Conservation (phyloP, 2,888 invertebrate species). For the Andrena marginata region DNA sequence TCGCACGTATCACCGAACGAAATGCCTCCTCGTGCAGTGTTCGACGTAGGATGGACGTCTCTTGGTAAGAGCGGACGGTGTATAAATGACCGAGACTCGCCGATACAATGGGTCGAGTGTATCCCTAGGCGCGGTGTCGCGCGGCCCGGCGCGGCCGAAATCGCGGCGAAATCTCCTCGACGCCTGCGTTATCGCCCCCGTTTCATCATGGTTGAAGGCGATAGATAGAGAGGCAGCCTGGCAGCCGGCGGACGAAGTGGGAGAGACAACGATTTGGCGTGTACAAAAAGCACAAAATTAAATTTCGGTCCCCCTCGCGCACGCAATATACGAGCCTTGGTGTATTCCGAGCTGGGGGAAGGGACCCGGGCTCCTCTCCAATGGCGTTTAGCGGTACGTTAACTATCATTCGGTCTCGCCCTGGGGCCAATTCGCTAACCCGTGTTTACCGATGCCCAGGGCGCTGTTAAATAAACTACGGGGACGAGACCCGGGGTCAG, state of each 20-base stretch:
- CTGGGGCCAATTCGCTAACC: constrained; percentile 85
- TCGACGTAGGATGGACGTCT: too few species aligned
- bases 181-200: constrained; percentile 67
- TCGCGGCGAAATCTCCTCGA: constrained; percentile 68
- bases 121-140: constrained; percentile 23
- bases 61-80: too few species aligned
- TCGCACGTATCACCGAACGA: too few species aligned
- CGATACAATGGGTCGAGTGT: constrained; percentile 12
- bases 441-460: constrained; percentile 85
- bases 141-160: constrained; percentile 40
- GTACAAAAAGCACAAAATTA: constrained; percentile 85
- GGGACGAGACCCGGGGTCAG: constrained; percentile 70
- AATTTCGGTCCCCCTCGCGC: constrained; percentile 82
- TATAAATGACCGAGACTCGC: constrained; percentile 30
- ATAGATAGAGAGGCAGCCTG: constrained; percentile 3
- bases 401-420: constrained; percentile 84
- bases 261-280: constrained; percentile 79
- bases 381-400: constrained; percentile 85
- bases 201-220: constrained; percentile 38
- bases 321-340: constrained; percentile 79
- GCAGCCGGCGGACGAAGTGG: constrained; percentile 44
- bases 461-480: constrained; percentile 84
- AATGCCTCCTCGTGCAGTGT: too few species aligned
- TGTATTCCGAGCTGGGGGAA: constrained; percentile 61
- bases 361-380: constrained; percentile 78